Percentiles rank a stretch among this genome's conserved stretches.
These are phyloP conservation scores for Bolinopsis microptera DNA, from an alignment of 37 sponge, comb jelly and placozoan species.

Conservation along the genomic window DNA sequence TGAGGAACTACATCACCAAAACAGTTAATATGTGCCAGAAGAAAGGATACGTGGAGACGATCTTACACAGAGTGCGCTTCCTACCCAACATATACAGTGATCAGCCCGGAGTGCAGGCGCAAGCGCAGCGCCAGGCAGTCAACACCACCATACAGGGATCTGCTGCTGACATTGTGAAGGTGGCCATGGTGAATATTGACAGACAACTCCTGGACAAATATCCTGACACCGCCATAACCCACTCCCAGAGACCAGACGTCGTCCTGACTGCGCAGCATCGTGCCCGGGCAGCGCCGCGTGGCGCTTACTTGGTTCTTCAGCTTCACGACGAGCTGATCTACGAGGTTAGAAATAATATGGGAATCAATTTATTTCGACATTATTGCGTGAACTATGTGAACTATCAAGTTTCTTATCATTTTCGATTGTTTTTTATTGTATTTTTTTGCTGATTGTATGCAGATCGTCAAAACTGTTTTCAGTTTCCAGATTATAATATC, in stretches of 20 bases:
- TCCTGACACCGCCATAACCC: constrained; percentile 10
- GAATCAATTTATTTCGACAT: no score
- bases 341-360: constrained; percentile 80
- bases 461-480: no score
- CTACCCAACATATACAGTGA: constrained; percentile 78
- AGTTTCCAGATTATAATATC: no score
- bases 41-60: constrained; percentile 78
- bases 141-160: constrained; percentile 95
- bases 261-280: constrained; percentile 23
- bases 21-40: constrained; percentile 74
- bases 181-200: constrained; percentile 87
- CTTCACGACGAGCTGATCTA: constrained; percentile 93
- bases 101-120: constrained; percentile 68
- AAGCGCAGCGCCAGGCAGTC: constrained; percentile 92
- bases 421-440: background rate
- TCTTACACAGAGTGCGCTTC: constrained; percentile 78
- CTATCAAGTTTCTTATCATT: no score
- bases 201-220: background rate
- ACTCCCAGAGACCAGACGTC: constrained; percentile 18
- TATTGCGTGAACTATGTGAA: no score
- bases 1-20: constrained; percentile 74
- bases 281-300: background rate
- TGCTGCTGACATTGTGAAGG: constrained; percentile 95
- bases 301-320: constrained; percentile 80
- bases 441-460: no score